These are phyloP conservation scores for Carlito syrichta DNA, from an alignment of 2,113 vertebrate genomes.

Conservation along the genomic window DNA sequence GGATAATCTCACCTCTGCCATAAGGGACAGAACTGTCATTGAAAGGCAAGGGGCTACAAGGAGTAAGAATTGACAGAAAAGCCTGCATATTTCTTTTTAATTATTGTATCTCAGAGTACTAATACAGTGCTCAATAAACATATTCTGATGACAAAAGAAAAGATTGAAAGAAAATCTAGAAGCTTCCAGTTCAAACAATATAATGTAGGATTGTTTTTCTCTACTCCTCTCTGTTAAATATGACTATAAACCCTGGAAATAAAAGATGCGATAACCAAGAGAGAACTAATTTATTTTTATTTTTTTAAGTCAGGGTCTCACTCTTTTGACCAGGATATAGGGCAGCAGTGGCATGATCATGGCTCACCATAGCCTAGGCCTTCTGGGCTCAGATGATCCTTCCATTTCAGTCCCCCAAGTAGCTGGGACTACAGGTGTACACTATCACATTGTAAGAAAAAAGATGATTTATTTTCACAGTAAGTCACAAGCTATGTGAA, in stretches of 20 bases:
- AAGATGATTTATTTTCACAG: too few species aligned
- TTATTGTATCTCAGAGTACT: not conserved
- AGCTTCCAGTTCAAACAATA: not conserved
- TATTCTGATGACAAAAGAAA: not conserved
- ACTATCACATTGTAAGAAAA: too few species aligned
- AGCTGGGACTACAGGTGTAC: too few species aligned
- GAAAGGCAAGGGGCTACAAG: not conserved
- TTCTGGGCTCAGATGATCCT: too few species aligned
- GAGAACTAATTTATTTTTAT: too few species aligned
- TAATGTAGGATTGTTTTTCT: not conserved
- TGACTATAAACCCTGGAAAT: not conserved
- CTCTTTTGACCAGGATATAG: too few species aligned
- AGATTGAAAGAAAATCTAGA: not conserved
- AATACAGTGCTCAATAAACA: not conserved
- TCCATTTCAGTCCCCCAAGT: too few species aligned
- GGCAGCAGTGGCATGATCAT: too few species aligned
- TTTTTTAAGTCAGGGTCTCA: too few species aligned
- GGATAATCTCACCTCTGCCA: not conserved
- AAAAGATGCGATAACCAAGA: not conserved
- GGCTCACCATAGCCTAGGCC: too few species aligned
- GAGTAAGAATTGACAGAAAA: not conserved
- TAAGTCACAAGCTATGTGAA: too few species aligned
- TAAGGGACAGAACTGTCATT: not conserved
- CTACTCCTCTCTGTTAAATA: not conserved
- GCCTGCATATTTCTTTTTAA: not conserved